Evolutionary conservation across 37 sponge, comb jelly and placozoan genomes (phyloP).

Genomic region (Halisarca cf. caerulea): DNA sequence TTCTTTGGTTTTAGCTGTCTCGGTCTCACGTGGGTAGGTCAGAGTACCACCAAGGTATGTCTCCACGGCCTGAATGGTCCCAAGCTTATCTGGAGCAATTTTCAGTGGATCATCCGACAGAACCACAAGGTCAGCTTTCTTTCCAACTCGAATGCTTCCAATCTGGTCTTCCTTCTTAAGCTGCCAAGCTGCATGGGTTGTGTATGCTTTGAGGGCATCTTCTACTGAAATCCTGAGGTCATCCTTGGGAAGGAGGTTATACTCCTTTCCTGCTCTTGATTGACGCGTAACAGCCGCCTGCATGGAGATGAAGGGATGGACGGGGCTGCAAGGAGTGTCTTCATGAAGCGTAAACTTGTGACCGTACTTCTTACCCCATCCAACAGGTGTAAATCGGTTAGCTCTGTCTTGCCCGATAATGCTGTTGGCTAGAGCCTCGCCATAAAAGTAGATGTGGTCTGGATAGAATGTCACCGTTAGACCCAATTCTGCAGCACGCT

Average conservation of each 20-base stretch:
- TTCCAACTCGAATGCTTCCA: constrained; percentile 74
- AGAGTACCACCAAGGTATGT: constrained; percentile 42
- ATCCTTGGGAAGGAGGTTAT: background rate
- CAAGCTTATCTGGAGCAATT: constrained; percentile 43
- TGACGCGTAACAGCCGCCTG: constrained; percentile 44
- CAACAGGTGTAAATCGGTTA: constrained; percentile 32
- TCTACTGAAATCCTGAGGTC: constrained; percentile 35
- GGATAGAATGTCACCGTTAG: constrained; percentile 44
- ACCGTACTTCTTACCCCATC: constrained; percentile 23
- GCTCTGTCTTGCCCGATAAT: constrained; percentile 51
- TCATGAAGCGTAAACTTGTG: constrained; percentile 42
- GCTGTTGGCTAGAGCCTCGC: constrained; percentile 35
- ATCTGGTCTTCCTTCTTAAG: constrained; percentile 48
- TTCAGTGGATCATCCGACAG: constrained; percentile 48
- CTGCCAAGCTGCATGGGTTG: constrained; percentile 66
- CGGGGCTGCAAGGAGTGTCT: constrained; percentile 43
- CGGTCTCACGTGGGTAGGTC: no score
- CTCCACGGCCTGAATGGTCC: constrained; percentile 22
- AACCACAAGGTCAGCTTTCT: constrained; percentile 69
- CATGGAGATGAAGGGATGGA: constrained; percentile 38
- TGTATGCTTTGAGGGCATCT: constrained; percentile 68
- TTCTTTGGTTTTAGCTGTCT: no score
- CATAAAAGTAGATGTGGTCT: constrained; percentile 51
- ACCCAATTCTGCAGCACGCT: constrained; percentile 32
- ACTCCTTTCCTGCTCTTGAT: background rate